Percentiles rank a stretch among this genome's conserved stretches.
These are phyloP conservation scores for Lacerta viridis DNA, from an alignment of 2,797 vertebrate genomes.

Conservation along the genomic window DNA sequence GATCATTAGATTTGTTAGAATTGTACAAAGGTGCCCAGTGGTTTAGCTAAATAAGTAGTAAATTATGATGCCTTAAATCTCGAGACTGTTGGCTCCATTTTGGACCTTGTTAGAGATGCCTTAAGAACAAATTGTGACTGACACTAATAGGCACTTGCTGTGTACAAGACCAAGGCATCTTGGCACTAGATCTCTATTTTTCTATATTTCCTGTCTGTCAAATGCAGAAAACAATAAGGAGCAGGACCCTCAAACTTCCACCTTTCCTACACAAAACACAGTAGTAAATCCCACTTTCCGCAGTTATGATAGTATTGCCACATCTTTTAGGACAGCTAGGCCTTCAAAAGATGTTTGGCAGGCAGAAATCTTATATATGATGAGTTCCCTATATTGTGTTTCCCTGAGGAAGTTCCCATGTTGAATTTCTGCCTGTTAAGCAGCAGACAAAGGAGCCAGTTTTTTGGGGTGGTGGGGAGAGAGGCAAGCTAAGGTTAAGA, in stretches of 20 bases:
- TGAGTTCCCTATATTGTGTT: not conserved
- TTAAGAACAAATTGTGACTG: constrained; percentile 33
- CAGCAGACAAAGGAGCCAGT: not conserved
- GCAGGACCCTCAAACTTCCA: not conserved
- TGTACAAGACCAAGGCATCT: constrained; percentile 12
- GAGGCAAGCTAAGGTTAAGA: not conserved
- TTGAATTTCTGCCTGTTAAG: not conserved
- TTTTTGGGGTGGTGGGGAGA: not conserved
- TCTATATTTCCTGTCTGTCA: not conserved
- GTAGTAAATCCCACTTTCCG: not conserved
- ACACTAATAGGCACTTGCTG: constrained; percentile 4
- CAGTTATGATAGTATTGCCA: not conserved
- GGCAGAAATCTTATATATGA: not conserved
- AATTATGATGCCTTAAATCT: constrained; percentile 41
- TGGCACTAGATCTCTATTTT: not conserved
- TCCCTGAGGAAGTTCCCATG: not conserved
- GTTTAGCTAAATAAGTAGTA: constrained; percentile 16
- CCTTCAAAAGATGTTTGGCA: not conserved
- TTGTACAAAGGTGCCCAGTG: constrained; percentile 10
- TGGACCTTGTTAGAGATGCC: constrained; percentile 15
- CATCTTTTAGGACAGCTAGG: not conserved
- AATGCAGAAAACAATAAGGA: constrained; percentile 1
- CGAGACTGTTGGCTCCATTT: constrained; percentile 4
- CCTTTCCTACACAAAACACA: not conserved
- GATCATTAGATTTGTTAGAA: constrained; percentile 26